Evolutionary conservation across 2,797 vertebrate species (phyloP).

Genomic region (Neosilurus hyrtlii): DNA sequence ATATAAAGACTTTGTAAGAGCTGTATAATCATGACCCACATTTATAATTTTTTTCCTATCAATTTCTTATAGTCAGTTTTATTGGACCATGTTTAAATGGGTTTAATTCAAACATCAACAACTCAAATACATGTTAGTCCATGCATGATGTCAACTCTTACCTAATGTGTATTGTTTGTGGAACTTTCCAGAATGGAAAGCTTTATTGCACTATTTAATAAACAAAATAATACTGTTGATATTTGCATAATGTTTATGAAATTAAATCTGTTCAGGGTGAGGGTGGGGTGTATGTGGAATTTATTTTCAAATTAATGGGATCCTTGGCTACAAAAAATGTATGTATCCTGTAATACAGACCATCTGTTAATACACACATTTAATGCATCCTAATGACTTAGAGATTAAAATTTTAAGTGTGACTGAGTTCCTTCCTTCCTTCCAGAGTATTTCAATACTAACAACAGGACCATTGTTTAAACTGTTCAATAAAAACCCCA

Average conservation of each 20-base stretch:
- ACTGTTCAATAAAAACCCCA: too few relatives aligned
- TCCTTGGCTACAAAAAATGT: background rate
- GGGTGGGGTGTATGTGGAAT: background rate
- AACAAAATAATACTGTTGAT: background rate
- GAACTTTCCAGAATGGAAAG: constrained; percentile 16
- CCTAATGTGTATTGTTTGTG: background rate
- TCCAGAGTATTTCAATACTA: too few relatives aligned
- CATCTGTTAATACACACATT: background rate
- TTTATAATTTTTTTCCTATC: constrained; percentile 5
- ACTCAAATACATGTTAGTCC: background rate
- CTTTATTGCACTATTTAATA: background rate
- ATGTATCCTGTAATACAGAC: background rate
- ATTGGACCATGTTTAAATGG: background rate
- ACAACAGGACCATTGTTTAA: too few relatives aligned
- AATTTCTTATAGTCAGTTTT: background rate
- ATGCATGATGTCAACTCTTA: background rate
- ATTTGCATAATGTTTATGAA: background rate
- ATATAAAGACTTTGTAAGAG: background rate
- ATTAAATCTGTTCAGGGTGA: background rate
- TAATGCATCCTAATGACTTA: background rate
- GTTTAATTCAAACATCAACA: background rate
- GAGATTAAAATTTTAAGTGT: too few relatives aligned
- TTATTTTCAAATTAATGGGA: background rate
- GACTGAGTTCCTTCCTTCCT: too few relatives aligned
- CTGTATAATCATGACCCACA: background rate